Conservation (phyloP, 1,140 invertebrate genomes). For the Dreissena polymorpha region DNA sequence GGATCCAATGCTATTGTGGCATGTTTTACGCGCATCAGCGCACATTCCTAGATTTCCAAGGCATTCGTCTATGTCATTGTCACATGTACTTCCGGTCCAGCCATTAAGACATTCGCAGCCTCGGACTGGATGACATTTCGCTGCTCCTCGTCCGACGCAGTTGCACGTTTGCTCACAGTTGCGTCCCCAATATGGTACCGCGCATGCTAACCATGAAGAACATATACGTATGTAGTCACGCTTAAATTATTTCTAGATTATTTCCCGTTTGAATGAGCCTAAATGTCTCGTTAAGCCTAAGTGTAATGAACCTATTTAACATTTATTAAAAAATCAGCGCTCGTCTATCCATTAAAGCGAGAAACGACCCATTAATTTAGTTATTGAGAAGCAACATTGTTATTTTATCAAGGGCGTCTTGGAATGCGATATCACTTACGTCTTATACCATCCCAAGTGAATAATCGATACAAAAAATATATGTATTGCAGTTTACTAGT, state of each 20-base stretch:
- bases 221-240: not conserved
- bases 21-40: not conserved
- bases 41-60: not conserved
- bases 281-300: too few species aligned
- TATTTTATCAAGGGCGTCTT: too few species aligned
- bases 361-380: too few species aligned
- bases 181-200: not conserved
- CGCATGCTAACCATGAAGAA: not conserved
- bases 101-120: not conserved
- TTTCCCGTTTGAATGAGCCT: too few species aligned
- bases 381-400: too few species aligned
- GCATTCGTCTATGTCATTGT: constrained; percentile 23
- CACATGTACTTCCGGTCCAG: constrained; percentile 19
- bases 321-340: too few species aligned
- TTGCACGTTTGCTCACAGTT: not conserved
- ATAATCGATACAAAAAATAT: too few species aligned
- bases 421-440: too few species aligned
- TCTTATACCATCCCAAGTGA: too few species aligned
- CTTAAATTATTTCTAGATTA: not conserved
- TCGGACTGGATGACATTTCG: not conserved
- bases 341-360: too few species aligned
- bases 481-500: too few species aligned
- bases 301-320: too few species aligned
- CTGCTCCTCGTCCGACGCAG: not conserved
- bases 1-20: constrained; percentile 7